Evolutionary conservation across 64 coral and sea anemone species (phyloP).

Genomic region (Pocillopora verrucosa): DNA sequence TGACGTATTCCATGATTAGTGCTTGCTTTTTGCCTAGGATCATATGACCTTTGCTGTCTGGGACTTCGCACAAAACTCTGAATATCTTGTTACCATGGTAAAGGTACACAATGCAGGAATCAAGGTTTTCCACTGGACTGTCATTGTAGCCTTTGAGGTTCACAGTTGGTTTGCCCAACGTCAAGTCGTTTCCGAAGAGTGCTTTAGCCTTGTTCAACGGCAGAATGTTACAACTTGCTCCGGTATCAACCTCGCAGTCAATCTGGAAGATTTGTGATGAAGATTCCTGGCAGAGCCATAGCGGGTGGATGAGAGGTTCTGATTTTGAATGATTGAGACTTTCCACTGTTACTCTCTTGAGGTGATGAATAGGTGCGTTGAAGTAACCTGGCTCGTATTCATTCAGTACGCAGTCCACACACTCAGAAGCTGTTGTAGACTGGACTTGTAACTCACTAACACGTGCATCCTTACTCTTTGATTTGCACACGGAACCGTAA

Average conservation of each 20-base stretch:
- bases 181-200: not conserved
- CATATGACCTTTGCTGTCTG: slow-evolving; percentile 31
- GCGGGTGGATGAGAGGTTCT: not conserved
- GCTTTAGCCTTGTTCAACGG: not conserved
- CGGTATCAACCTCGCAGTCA: slow-evolving; percentile 2
- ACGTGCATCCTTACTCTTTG: not conserved
- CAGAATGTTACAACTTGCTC: not conserved
- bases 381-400: too few relatives aligned
- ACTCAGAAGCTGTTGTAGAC: not conserved
- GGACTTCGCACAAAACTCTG: slow-evolving; percentile 15
- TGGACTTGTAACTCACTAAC: not conserved
- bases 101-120: slow-evolving; percentile 15
- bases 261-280: slow-evolving; percentile 11
- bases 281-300: not conserved
- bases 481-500: slow-evolving; percentile 10
- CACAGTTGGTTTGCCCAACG: not conserved
- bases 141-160: slow-evolving; percentile 29
- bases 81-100: not conserved
- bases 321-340: too few relatives aligned
- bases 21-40: not conserved
- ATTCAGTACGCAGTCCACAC: too few relatives aligned
- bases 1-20: slow-evolving; percentile 4
- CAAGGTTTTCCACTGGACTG: slow-evolving; percentile 12
- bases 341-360: not conserved
- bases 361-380: slow-evolving; percentile 1